phyloP scores from a whole-genome alignment of 2,113 vertebrate genomes.

The Reinhardtius hippoglossoides region DNA sequence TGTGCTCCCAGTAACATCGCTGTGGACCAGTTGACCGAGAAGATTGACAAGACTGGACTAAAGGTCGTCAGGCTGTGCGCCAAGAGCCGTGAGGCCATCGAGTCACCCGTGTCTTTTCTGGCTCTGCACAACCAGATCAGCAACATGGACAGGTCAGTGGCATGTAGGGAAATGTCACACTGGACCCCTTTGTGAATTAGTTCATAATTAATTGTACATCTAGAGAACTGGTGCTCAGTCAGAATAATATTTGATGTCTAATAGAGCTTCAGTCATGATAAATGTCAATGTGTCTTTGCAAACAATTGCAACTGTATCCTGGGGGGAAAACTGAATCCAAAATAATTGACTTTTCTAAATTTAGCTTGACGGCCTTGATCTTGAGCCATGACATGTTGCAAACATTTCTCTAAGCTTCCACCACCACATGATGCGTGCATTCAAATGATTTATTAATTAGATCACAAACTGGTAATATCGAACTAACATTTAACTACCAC shows the following conservation, averaged over 20 bases:
- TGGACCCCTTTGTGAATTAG: background rate
- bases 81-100: conserved; percentile 97
- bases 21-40: conserved; percentile 97
- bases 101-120: conserved; percentile 97
- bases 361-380: too few species aligned
- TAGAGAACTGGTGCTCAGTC: background rate
- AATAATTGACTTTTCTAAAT: too few species aligned
- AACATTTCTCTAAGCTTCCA: too few species aligned
- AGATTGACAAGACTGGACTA: conserved; percentile 97
- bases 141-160: conserved; percentile 97
- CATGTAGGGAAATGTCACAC: background rate
- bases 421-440: background rate
- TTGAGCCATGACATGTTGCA: too few species aligned
- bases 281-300: too few species aligned
- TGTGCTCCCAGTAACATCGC: conserved; percentile 99
- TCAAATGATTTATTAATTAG: background rate
- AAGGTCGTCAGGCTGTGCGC: conserved; percentile 98
- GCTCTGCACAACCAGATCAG: conserved; percentile 98
- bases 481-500: background rate
- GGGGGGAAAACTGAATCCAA: too few species aligned
- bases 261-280: too few species aligned
- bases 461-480: background rate
- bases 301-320: background rate
- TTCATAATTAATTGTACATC: background rate
- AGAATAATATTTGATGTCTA: too few species aligned